These are phyloP conservation scores for Brenthis hecate DNA, from an alignment of 2,888 invertebrate species.

Conservation along the genomic window DNA sequence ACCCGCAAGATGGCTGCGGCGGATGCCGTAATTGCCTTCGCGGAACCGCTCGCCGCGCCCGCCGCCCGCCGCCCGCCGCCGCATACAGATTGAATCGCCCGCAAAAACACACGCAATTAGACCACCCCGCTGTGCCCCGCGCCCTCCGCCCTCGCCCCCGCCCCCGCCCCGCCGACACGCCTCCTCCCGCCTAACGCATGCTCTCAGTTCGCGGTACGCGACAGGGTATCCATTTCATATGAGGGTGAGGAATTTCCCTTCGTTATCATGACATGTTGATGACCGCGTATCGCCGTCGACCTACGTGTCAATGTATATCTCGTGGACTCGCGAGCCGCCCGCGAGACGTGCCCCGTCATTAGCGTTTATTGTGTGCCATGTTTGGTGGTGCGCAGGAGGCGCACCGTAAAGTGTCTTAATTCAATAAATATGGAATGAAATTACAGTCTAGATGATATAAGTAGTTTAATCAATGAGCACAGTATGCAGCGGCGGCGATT, in stretches of 20 bases:
- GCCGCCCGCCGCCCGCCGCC: conserved; percentile 45
- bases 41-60: conserved; percentile 58
- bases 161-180: conserved; percentile 21
- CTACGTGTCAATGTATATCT: not conserved
- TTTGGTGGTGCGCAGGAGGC: not conserved
- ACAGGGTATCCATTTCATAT: conserved; percentile 37
- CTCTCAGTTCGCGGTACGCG: conserved; percentile 21
- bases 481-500: not conserved
- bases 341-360: not conserved
- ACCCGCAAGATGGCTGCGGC: conserved; percentile 73
- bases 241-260: conserved; percentile 33
- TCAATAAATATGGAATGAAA: not conserved
- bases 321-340: not conserved
- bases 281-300: conserved; percentile 11
- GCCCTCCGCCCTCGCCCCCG: conserved; percentile 13
- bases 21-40: conserved; percentile 78
- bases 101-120: conserved; percentile 43
- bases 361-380: conserved; percentile 1
- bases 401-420: not conserved
- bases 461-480: conserved; percentile 1
- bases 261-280: conserved; percentile 27
- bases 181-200: conserved; percentile 20
- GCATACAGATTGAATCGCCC: conserved; percentile 56
- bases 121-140: conserved; percentile 22
- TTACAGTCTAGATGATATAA: not conserved